These are phyloP conservation scores for Regulus satrapa DNA, from an alignment of 2,113 vertebrate species.

Conservation along the genomic window DNA sequence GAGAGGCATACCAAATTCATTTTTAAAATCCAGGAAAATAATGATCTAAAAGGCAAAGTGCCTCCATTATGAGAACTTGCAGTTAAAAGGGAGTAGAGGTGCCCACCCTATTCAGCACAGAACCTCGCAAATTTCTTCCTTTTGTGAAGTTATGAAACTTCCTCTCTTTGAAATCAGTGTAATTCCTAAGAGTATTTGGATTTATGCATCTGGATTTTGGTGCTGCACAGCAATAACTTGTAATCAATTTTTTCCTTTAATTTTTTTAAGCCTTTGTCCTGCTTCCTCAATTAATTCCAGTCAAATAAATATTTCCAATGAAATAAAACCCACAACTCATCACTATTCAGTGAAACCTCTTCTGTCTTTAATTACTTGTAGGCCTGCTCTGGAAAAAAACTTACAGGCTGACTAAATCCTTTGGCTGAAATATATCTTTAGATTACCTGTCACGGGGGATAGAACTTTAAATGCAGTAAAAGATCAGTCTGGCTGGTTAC, in stretches of 20 bases:
- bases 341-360: background rate
- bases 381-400: background rate
- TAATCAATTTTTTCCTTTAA: background rate
- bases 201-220: background rate
- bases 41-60: background rate
- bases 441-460: background rate
- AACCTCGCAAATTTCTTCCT: background rate
- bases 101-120: background rate
- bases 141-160: background rate
- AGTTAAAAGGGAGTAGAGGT: background rate
- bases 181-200: background rate
- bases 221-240: background rate
- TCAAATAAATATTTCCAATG: too few relatives aligned
- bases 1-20: background rate
- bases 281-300: background rate
- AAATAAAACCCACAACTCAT: background rate
- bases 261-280: background rate
- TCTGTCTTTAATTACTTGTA: background rate
- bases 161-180: background rate
- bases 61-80: background rate
- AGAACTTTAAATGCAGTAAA: background rate
- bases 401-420: background rate
- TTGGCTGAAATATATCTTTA: background rate
- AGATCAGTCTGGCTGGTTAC: background rate
- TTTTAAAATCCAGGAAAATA: background rate